Evolutionary conservation across 92 coral and sea anemone species (phyloP).

Genomic region (Siderastrea siderea): DNA sequence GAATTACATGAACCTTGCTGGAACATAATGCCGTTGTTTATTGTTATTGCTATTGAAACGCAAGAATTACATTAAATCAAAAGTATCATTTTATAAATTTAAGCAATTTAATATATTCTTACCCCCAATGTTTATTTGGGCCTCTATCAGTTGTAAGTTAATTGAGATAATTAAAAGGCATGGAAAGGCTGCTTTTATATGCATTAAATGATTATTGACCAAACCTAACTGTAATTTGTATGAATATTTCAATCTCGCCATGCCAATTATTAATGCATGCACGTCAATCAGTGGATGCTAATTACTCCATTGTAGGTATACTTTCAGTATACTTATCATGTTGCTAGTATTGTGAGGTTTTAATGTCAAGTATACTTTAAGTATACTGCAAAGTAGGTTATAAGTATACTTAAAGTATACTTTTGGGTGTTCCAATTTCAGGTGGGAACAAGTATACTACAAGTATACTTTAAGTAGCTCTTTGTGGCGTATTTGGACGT

Average conservation of each 20-base stretch:
- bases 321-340: neutral
- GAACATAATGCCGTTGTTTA: neutral
- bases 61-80: neutral
- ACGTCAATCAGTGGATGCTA: too few relatives aligned
- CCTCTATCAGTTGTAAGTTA: too few relatives aligned
- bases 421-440: neutral
- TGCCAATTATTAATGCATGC: too few relatives aligned
- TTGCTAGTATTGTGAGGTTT: neutral
- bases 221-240: neutral
- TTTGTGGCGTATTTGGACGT: too few relatives aligned
- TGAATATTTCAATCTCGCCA: neutral
- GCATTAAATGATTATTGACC: neutral
- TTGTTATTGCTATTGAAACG: neutral
- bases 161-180: too few relatives aligned
- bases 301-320: slow-evolving; percentile 5
- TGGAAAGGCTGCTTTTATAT: neutral
- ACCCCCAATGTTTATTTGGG: too few relatives aligned
- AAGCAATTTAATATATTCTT: too few relatives aligned
- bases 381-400: neutral
- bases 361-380: neutral
- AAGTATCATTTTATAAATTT: too few relatives aligned
- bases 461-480: slow-evolving; percentile 5
- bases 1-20: neutral
- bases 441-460: neutral
- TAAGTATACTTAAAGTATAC: neutral